phyloP scores from a whole-genome alignment of 2,113 vertebrate species.

The Rhipidura dahli region DNA sequence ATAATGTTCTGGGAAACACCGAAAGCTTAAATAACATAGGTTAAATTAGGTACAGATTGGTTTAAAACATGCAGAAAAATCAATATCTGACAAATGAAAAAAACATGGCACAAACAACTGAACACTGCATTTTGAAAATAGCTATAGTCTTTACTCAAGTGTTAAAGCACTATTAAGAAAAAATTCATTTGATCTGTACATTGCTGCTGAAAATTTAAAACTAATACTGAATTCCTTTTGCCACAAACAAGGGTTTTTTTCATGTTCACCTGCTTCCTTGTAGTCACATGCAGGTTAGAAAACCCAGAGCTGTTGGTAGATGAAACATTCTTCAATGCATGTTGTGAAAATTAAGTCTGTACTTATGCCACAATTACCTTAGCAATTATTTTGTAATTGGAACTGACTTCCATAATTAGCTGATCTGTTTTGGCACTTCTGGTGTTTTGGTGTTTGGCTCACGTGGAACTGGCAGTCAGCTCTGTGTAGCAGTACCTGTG shows the following conservation, averaged over 20 bases:
- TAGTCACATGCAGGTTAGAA: constrained; percentile 21
- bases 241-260: neutral
- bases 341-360: constrained; percentile 34
- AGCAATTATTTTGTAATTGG: constrained; percentile 49
- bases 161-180: neutral
- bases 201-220: neutral
- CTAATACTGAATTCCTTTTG: neutral
- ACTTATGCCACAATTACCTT: constrained; percentile 1
- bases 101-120: neutral
- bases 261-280: neutral
- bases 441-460: neutral
- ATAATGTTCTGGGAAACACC: constrained; percentile 14
- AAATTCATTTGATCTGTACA: neutral
- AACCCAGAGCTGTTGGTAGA: constrained; percentile 7
- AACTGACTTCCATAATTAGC: constrained; percentile 36
- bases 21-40: constrained; percentile 21
- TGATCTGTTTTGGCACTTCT: constrained; percentile 3
- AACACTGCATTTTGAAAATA: neutral
- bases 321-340: neutral
- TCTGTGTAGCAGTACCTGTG: fast-evolving
- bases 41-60: constrained; percentile 46
- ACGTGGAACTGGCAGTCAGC: neutral
- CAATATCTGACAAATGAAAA: constrained; percentile 5
- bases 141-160: neutral
- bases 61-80: constrained; percentile 23